Evolutionary conservation across 2,113 vertebrate species (phyloP).

Genomic region (Damaliscus lunatus): DNA sequence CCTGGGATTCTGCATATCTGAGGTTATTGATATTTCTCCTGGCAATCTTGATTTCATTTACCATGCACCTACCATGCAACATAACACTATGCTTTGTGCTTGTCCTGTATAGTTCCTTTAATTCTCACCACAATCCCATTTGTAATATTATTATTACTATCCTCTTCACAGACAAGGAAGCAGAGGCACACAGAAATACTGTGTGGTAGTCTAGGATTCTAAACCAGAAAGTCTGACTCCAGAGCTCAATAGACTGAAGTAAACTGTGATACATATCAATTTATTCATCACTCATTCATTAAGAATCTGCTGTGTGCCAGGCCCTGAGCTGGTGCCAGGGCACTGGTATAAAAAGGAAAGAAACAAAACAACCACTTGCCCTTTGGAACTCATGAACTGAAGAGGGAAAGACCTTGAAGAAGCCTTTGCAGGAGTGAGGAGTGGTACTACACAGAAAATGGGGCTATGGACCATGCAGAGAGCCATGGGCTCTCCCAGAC

Average conservation of each 20-base stretch:
- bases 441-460: neutral
- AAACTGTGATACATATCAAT: neutral
- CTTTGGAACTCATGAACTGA: neutral
- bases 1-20: neutral
- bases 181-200: neutral
- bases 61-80: neutral
- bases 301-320: neutral
- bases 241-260: neutral
- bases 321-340: neutral
- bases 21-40: neutral
- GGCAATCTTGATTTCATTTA: neutral
- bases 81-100: neutral
- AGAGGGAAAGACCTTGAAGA: neutral
- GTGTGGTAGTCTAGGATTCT: neutral
- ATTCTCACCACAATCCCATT: neutral
- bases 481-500: neutral
- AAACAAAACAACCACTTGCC: neutral
- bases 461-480: neutral
- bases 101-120: neutral
- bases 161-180: neutral
- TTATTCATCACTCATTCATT: neutral
- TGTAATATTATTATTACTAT: neutral
- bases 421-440: neutral
- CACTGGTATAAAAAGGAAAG: neutral
- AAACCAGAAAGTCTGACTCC: neutral